Percentiles rank a stretch among this genome's conserved stretches.
Conservation (phyloP, 2,888 invertebrate species). For the Mantis religiosa region DNA sequence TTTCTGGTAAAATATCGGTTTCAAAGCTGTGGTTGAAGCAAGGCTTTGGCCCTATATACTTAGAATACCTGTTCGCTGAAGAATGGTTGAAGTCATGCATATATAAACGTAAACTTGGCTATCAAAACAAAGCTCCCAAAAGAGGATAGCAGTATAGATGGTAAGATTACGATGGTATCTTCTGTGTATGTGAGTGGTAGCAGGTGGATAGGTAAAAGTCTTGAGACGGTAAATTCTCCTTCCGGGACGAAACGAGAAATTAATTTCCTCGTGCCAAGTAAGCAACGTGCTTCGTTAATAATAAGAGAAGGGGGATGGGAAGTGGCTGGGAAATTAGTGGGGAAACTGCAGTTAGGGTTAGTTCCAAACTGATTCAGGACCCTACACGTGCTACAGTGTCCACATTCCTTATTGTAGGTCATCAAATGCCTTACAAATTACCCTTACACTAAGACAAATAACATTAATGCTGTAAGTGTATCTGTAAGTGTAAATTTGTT, state of each 20-base stretch:
- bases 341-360: background rate
- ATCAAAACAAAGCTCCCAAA: too few species aligned
- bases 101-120: too few species aligned
- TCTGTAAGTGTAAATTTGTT: too few species aligned
- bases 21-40: too few species aligned
- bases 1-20: too few species aligned
- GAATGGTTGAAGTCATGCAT: too few species aligned
- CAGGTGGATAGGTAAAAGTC: background rate
- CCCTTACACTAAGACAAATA: too few species aligned
- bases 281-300: slow-evolving; percentile 21
- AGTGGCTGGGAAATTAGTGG: slow-evolving; percentile 22
- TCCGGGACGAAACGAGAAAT: slow-evolving; percentile 19
- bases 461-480: too few species aligned
- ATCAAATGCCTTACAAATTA: background rate
- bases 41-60: too few species aligned
- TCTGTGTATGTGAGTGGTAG: background rate
- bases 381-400: background rate
- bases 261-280: slow-evolving; percentile 20
- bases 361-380: background rate
- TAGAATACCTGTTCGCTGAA: too few species aligned
- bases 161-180: background rate
- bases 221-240: slow-evolving; percentile 11
- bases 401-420: background rate
- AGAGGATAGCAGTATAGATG: background rate
- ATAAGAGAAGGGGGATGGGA: background rate